Base-by-base conservation (phyloP, 1,140 invertebrate genomes). In the Steinernema khuongi region DNA sequence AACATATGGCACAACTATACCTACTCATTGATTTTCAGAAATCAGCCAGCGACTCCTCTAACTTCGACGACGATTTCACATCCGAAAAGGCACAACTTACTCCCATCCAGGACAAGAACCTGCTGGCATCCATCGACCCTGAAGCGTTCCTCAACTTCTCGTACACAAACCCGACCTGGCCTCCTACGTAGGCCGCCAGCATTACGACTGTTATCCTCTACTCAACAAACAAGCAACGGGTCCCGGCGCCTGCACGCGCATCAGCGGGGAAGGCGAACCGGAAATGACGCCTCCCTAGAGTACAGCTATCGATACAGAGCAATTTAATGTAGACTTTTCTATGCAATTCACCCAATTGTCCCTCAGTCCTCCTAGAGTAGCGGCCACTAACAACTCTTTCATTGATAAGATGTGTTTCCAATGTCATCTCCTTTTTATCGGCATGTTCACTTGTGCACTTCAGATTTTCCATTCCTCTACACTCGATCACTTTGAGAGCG, bases 51-150 rank as follows among this genome's bases (percentile, higher is more conserved):
- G 96, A 99, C 88, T 94, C 94, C 50, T 90, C 94, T 79, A 99
- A 99, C 89, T 99, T 99, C 88, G 96, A 99, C 88, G 91, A 94
- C 17, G 96, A 99, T 89, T 99, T 99, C 86, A 99, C 96, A 4
- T 94, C 94, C 86, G 96, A 99, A 88, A 95, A 98, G 80, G 95
- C 96, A 1, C 90, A 92, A 22, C 88, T 99, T 72, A 98, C 96
- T 22, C 96, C 96, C 7, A 91, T 98, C 43, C 91, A 94, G 80
- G 88, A 90, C 31, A 93, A 95, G 81, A 91, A 94, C 72, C 89
- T 97, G 66, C 90, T 91, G 75, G 92, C 86, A 30, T 84, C 92
- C 77, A 97, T 98, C 83, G 97, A 97, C 88, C 93, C 96, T 87
- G 94, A 97, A 81, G 94, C 98, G 87, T 99, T 99, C 88, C 89